Percentiles rank a stretch among this genome's conserved stretches.
phyloP scores from a whole-genome alignment of 2,797 vertebrate species.

The Tragopan temminckii region DNA sequence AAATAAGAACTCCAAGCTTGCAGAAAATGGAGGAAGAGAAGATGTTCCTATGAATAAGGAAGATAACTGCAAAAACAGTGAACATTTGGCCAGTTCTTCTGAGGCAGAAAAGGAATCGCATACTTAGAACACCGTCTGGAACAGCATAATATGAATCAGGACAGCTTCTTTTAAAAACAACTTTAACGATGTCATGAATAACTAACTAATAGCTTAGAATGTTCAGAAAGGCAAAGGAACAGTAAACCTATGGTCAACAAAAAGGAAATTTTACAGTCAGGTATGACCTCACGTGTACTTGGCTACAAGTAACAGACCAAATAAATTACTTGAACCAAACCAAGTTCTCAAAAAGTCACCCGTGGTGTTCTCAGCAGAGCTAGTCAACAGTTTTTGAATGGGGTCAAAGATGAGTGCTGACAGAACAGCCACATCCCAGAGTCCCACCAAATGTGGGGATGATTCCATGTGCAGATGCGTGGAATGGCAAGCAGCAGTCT shows the following conservation, averaged over 20 bases:
- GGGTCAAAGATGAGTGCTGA: background rate
- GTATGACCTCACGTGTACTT: background rate
- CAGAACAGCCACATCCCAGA: background rate
- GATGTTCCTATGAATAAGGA: constrained; percentile 21
- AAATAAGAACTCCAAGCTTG: background rate
- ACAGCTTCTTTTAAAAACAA: background rate
- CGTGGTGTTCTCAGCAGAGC: background rate
- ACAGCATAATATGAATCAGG: background rate
- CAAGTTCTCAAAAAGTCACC: background rate
- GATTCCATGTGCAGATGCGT: accelerated
- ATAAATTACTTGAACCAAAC: background rate
- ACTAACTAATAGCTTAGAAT: background rate
- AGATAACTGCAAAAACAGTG: background rate
- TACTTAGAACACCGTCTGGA: constrained; percentile 45
- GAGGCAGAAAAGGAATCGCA: constrained; percentile 52
- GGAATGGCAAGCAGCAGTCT: background rate
- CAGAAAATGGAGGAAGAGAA: constrained; percentile 50
- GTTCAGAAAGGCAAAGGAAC: background rate
- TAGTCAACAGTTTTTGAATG: background rate
- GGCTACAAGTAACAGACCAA: background rate
- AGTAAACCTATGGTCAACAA: background rate
- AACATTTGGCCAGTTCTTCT: background rate
- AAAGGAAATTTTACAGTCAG: background rate
- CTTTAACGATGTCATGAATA: background rate
- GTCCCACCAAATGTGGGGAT: background rate